These are phyloP conservation scores for Henricia sp. DNA, from an alignment of 53 echinoderm and acorn worm genomes.

Conservation along the genomic window DNA sequence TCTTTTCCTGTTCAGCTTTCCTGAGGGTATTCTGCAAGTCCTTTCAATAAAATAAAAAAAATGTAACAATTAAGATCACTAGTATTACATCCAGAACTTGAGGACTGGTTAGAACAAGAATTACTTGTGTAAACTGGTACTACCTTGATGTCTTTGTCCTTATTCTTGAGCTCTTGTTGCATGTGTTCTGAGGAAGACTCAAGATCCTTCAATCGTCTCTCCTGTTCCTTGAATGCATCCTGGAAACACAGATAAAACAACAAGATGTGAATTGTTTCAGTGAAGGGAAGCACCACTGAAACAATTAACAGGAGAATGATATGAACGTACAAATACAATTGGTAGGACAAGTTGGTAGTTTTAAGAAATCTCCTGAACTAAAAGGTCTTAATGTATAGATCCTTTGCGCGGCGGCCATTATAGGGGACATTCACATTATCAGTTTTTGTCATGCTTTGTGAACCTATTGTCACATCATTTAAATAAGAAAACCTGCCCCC, in stretches of 20 bases:
- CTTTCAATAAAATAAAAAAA: slow-evolving; percentile 56
- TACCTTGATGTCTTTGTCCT: slow-evolving; percentile 81
- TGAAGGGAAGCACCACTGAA: not conserved
- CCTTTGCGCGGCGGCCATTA: too few relatives aligned
- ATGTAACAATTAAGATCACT: not conserved
- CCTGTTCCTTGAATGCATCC: slow-evolving; percentile 81
- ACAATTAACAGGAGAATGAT: not conserved
- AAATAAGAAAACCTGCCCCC: too few relatives aligned
- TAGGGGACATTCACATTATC: too few relatives aligned
- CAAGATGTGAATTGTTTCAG: too few relatives aligned
- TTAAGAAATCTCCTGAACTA: too few relatives aligned
- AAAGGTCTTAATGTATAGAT: too few relatives aligned
- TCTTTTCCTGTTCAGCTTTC: slow-evolving; percentile 68
- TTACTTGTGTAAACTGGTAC: not conserved
- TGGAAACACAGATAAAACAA: slow-evolving; percentile 2
- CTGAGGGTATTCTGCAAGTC: slow-evolving; percentile 72
- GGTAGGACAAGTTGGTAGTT: too few relatives aligned
- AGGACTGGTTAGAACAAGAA: too few relatives aligned
- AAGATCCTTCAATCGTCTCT: slow-evolving; percentile 70
- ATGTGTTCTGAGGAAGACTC: slow-evolving; percentile 71
- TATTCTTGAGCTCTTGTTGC: slow-evolving; percentile 74
- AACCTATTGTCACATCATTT: too few relatives aligned
- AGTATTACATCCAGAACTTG: too few relatives aligned
- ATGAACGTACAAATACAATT: too few relatives aligned
- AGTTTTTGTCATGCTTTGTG: too few relatives aligned